phyloP scores from a whole-genome alignment of 2,113 vertebrate species.

The Gnathonemus longibarbis region DNA sequence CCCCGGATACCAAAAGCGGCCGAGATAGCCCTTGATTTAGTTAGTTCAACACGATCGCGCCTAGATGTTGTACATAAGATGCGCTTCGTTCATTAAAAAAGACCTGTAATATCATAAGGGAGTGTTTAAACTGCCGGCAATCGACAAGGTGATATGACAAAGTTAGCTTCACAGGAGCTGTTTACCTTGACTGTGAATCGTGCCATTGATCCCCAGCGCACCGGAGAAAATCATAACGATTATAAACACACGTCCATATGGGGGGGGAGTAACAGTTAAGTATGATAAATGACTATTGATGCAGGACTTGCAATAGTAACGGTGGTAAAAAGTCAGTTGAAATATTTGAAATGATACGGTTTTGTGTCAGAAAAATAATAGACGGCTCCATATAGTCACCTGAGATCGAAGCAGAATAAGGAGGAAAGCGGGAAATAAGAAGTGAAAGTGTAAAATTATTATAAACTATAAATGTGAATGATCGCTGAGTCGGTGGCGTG shows the following conservation, averaged over 20 bases:
- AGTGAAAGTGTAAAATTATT: not conserved
- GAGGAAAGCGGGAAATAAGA: slow-evolving; percentile 9
- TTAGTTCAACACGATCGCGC: slow-evolving; percentile 38
- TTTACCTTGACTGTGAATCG: slow-evolving; percentile 51
- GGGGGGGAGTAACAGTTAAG: slow-evolving; percentile 62
- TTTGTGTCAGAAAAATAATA: slow-evolving; percentile 27
- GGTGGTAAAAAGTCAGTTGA: slow-evolving; percentile 37
- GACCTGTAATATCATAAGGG: slow-evolving; percentile 29
- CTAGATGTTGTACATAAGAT: slow-evolving; percentile 40
- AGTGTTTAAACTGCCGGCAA: not conserved
- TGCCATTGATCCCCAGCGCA: slow-evolving; percentile 61
- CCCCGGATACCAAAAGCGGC: slow-evolving; percentile 23
- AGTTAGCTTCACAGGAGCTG: slow-evolving; percentile 23
- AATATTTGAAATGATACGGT: slow-evolving; percentile 51
- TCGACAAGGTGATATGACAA: slow-evolving; percentile 18
- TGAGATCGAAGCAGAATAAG: slow-evolving; percentile 28
- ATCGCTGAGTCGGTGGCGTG: slow-evolving; percentile 42
- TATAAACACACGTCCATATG: slow-evolving; percentile 71
- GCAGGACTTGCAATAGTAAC: slow-evolving; percentile 66
- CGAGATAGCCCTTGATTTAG: slow-evolving; percentile 27
- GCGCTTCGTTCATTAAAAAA: slow-evolving; percentile 39
- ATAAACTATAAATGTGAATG: slow-evolving; percentile 43
- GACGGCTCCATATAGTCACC: not conserved
- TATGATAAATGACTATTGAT: slow-evolving; percentile 71
- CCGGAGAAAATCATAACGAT: slow-evolving; percentile 62